These are phyloP conservation scores for Exaiptasia diaphana DNA, from an alignment of 64 coral and sea anemone genomes.

Conservation along the genomic window DNA sequence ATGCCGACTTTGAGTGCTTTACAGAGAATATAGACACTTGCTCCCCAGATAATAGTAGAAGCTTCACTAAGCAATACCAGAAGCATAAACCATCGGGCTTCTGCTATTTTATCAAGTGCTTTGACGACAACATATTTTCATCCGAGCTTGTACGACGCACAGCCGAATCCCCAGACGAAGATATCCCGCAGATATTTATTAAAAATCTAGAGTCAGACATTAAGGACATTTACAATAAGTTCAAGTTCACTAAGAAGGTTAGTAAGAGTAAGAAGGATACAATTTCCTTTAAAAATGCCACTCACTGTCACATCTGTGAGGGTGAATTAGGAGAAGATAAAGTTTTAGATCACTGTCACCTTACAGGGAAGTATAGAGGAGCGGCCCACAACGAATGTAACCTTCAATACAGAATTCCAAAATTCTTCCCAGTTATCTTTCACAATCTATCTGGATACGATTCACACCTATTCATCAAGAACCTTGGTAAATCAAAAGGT, in stretches of 20 bases:
- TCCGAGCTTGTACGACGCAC: neutral
- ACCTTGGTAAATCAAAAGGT: neutral
- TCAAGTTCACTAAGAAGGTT: neutral
- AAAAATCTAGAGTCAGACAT: neutral
- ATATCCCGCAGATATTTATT: neutral
- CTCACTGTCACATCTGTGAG: constrained; percentile 24
- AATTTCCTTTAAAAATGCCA: neutral
- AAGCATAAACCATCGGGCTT: constrained; percentile 21
- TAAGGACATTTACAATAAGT: neutral
- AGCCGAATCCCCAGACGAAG: neutral
- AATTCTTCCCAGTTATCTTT: constrained; percentile 8
- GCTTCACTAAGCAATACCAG: neutral
- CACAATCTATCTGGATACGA: constrained; percentile 27
- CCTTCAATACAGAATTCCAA: neutral
- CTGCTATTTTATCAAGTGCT: constrained; percentile 25
- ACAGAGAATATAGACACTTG: neutral
- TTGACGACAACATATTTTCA: constrained; percentile 27
- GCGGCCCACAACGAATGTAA: constrained; percentile 32
- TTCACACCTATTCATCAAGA: constrained; percentile 28
- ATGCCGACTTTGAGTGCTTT: constrained; percentile 6
- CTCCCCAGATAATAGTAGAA: neutral
- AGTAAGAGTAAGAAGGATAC: neutral
- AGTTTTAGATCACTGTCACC: constrained; percentile 14
- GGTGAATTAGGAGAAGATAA: neutral
- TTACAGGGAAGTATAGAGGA: constrained; percentile 17